These are phyloP conservation scores for Mayetiola destructor DNA, from an alignment of 2,888 invertebrate species.

Conservation along the genomic window DNA sequence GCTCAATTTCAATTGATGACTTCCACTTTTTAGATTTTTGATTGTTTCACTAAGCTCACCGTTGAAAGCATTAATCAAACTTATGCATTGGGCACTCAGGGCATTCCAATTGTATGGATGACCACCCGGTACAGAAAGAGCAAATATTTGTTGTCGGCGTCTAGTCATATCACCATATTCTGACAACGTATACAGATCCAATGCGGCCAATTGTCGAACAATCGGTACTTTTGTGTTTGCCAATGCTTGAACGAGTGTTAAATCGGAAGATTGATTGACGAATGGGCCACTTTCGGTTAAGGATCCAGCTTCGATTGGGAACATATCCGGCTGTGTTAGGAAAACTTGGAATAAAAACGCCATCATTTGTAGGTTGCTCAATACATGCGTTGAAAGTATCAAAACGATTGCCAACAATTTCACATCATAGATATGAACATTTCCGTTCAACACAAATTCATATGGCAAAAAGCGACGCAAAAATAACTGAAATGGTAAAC, in stretches of 20 bases:
- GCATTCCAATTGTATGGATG: constrained; percentile 80
- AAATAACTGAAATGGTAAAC: not conserved
- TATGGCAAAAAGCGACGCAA: not conserved
- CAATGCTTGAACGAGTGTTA: constrained; percentile 48
- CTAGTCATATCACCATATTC: constrained; percentile 24
- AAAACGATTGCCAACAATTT: constrained; percentile 47
- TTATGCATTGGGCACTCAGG: constrained; percentile 45
- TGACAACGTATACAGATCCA: constrained; percentile 54
- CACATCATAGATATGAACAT: constrained; percentile 22
- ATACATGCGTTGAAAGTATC: constrained; percentile 53
- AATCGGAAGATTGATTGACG: constrained; percentile 15
- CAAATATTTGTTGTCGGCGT: constrained; percentile 51
- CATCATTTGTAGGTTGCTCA: constrained; percentile 55
- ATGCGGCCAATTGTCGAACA: constrained; percentile 58
- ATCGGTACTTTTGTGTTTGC: constrained; percentile 41
- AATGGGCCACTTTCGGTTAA: not conserved
- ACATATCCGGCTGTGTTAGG: constrained; percentile 53
- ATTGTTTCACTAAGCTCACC: constrained; percentile 43
- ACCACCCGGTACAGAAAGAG: constrained; percentile 66
- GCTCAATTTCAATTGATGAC: not conserved
- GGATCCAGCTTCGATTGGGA: constrained; percentile 40
- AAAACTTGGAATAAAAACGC: constrained; percentile 53
- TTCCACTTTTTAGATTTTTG: constrained; percentile 23
- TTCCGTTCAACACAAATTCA: constrained; percentile 2
- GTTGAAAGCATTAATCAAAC: constrained; percentile 48